Percentiles rank a stretch among this genome's conserved stretches.
Evolutionary conservation across 2,888 invertebrate species (phyloP).

Genomic region (Zeuzera pyrina): DNA sequence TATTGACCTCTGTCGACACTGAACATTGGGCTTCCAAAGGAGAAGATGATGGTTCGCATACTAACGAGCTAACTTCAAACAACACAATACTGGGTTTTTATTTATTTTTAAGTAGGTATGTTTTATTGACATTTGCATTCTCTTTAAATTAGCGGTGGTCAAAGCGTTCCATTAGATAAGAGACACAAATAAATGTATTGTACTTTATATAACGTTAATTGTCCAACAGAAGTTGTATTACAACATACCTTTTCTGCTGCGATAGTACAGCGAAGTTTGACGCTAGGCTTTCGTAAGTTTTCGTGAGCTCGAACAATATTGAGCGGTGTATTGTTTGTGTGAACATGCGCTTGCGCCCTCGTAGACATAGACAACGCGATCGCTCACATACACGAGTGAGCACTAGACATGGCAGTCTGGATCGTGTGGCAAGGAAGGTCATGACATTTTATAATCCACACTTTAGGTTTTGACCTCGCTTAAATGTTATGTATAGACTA

Average conservation of each 20-base stretch:
- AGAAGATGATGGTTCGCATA: constrained; percentile 50
- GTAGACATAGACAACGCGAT: neutral
- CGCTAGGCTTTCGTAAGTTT: constrained; percentile 51
- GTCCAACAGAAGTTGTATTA: too few species aligned
- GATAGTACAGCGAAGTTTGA: too few species aligned
- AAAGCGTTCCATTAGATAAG: too few species aligned
- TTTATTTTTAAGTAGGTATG: too few species aligned
- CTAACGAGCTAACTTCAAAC: constrained; percentile 30
- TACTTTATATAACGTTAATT: too few species aligned
- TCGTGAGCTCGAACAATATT: constrained; percentile 57
- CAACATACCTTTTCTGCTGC: too few species aligned
- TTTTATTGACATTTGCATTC: too few species aligned
- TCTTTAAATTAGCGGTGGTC: too few species aligned
- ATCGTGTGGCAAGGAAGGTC: constrained; percentile 52
- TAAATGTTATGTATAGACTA: too few species aligned
- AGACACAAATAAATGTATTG: too few species aligned
- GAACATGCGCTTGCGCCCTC: too few species aligned
- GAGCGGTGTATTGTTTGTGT: constrained; percentile 50
- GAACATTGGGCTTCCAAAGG: constrained; percentile 41
- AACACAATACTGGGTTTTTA: too few species aligned
- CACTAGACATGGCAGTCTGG: constrained; percentile 20
- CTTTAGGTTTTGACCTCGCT: constrained; percentile 14
- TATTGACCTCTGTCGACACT: constrained; percentile 41
- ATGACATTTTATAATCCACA: constrained; percentile 20
- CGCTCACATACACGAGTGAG: constrained; percentile 4